These are phyloP conservation scores for Pachymerium ferrugineum DNA, from an alignment of 2,888 invertebrate genomes.

Conservation along the genomic window DNA sequence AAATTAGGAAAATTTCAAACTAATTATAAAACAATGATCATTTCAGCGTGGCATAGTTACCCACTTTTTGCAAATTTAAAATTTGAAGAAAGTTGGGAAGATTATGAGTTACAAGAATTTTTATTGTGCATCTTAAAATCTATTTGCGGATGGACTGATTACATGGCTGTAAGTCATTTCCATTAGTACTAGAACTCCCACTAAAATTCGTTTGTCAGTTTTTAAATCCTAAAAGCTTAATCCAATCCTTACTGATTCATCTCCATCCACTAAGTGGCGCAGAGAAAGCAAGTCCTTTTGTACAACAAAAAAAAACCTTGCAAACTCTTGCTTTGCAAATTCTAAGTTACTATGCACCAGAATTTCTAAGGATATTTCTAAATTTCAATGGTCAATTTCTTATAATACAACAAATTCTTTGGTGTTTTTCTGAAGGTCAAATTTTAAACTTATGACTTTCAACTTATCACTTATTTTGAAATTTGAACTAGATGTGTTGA, in stretches of 20 bases:
- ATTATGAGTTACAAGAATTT: conserved; percentile 1
- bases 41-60: not conserved
- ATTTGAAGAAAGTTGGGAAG: not conserved
- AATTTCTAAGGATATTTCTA: not conserved
- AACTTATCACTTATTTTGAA: too few relatives aligned
- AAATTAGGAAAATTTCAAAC: not conserved
- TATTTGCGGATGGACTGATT: not conserved
- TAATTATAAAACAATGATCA: not conserved
- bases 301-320: not conserved
- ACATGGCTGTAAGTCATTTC: not conserved
- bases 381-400: not conserved
- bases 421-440: not conserved
- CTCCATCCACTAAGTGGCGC: not conserved
- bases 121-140: not conserved
- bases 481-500: not conserved
- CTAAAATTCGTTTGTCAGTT: not conserved
- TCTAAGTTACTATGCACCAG: not conserved
- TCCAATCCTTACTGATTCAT: not conserved
- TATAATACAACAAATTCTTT: not conserved
- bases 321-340: not conserved
- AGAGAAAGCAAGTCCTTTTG: not conserved
- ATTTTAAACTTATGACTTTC: not conserved
- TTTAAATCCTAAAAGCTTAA: not conserved
- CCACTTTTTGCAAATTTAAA: not conserved
- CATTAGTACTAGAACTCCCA: too few relatives aligned